Conservation (phyloP, 2,888 invertebrate genomes). For the Drosophila prolongata region DNA sequence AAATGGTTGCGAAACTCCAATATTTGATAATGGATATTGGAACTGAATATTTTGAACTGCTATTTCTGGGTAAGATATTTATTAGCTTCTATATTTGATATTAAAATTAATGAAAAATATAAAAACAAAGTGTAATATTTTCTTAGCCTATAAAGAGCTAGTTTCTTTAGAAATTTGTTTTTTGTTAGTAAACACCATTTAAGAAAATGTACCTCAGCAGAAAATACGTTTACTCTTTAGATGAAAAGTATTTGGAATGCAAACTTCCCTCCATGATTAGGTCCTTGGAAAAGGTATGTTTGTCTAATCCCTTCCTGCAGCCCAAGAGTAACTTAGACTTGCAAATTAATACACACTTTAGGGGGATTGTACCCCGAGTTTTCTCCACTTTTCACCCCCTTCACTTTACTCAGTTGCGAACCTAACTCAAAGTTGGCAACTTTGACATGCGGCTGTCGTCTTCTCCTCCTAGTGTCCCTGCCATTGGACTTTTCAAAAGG, state of each 20-base stretch:
- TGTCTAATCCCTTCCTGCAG: conserved; percentile 68
- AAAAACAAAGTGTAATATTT: too few species aligned
- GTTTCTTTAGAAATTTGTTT: background rate
- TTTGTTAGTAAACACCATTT: conserved; percentile 1
- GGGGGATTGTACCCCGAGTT: conserved; percentile 55
- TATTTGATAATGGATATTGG: conserved; percentile 20
- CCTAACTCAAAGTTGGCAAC: conserved; percentile 68
- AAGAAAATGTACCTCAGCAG: background rate
- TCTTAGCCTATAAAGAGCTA: too few species aligned
- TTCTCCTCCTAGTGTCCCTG: conserved; percentile 3
- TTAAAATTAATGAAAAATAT: too few species aligned
- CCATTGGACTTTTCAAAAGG: conserved; percentile 63
- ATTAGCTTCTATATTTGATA: too few species aligned
- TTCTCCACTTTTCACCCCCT: background rate
- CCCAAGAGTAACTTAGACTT: conserved; percentile 64
- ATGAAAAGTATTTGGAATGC: background rate
- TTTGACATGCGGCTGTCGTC: conserved; percentile 58
- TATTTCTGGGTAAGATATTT: too few species aligned
- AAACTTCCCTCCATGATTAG: conserved; percentile 54
- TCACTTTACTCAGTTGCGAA: conserved; percentile 1
- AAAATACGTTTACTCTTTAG: too few species aligned
- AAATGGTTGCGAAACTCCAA: too few species aligned
- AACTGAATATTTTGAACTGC: too few species aligned
- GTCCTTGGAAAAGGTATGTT: conserved; percentile 63
- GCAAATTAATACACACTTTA: conserved; percentile 78